Conservation (phyloP, 2,797 vertebrate species). For the Percopsis omiscomaycus region DNA sequence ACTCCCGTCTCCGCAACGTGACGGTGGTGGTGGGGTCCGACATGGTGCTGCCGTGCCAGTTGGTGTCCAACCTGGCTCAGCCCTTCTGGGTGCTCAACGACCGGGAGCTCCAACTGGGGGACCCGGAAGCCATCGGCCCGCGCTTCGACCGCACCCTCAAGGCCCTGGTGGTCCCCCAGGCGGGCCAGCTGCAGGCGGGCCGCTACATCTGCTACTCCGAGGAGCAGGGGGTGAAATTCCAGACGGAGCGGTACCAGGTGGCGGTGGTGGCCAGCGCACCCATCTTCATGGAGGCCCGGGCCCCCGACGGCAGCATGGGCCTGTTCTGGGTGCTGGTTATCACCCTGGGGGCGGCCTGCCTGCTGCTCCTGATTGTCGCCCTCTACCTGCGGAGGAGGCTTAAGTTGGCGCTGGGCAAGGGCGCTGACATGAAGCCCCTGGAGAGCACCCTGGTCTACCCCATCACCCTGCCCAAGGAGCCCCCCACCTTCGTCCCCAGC, state of each 20-base stretch:
- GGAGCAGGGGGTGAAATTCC: conserved; percentile 85
- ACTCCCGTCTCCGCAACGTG: conserved; percentile 81
- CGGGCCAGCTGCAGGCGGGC: conserved; percentile 80
- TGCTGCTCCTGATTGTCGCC: conserved; percentile 85
- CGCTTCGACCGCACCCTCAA: conserved; percentile 83
- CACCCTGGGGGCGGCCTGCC: conserved; percentile 85
- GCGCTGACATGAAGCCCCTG: conserved; percentile 84
- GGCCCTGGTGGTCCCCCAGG: conserved; percentile 83
- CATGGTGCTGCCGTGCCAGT: conserved; percentile 88
- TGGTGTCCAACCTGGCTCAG: conserved; percentile 91
- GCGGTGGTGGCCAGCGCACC: conserved; percentile 82
- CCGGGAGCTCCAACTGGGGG: conserved; percentile 74
- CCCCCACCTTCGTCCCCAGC: conserved; percentile 87
- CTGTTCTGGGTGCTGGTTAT: conserved; percentile 92
- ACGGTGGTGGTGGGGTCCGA: conserved; percentile 89
- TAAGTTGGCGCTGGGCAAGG: conserved; percentile 87
- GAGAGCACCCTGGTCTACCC: conserved; percentile 94
- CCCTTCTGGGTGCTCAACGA: conserved; percentile 88
- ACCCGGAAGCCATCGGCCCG: conserved; percentile 69
- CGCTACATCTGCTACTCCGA: conserved; percentile 88
- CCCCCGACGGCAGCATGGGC: conserved; percentile 87
- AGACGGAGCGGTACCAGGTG: conserved; percentile 85
- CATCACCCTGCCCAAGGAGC: conserved; percentile 90
- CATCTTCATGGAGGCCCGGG: conserved; percentile 85
- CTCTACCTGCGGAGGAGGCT: conserved; percentile 87